Evolutionary conservation across 2,888 invertebrate species (phyloP).

Genomic region (Tricholauxania praeusta): DNA sequence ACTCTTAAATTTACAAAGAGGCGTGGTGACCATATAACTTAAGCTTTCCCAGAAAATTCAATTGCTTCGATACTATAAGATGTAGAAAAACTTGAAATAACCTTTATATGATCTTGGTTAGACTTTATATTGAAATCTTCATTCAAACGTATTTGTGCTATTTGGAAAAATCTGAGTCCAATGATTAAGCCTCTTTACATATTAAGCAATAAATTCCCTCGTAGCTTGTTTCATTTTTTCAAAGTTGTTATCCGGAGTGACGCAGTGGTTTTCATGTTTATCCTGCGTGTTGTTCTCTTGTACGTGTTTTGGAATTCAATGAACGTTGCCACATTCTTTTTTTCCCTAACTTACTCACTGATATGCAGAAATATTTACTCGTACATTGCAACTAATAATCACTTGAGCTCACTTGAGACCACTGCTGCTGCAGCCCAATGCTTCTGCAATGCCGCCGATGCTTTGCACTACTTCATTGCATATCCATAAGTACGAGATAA

Average conservation of each 20-base stretch:
- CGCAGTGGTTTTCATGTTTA: background rate
- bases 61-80: too few species aligned
- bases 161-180: too few species aligned
- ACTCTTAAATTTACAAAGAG: too few species aligned
- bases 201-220: conserved; percentile 23
- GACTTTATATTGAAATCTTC: conserved; percentile 18
- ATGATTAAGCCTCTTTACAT: conserved; percentile 16
- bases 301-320: conserved; percentile 23
- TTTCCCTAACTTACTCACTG: background rate
- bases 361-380: background rate
- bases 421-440: conserved; percentile 7
- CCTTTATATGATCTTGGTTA: background rate
- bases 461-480: background rate
- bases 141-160: conserved; percentile 19
- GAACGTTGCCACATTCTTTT: conserved; percentile 13
- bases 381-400: background rate
- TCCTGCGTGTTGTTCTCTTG: conserved; percentile 5
- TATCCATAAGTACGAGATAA: conserved; percentile 11
- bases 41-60: too few species aligned
- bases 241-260: conserved; percentile 1
- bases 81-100: too few species aligned
- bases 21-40: too few species aligned
- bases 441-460: conserved; percentile 8
- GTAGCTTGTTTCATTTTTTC: conserved; percentile 16
- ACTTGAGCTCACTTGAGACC: conserved; percentile 13